Conservation (phyloP, 1,140 invertebrate genomes). For the Rhizoglyphus robini region DNA sequence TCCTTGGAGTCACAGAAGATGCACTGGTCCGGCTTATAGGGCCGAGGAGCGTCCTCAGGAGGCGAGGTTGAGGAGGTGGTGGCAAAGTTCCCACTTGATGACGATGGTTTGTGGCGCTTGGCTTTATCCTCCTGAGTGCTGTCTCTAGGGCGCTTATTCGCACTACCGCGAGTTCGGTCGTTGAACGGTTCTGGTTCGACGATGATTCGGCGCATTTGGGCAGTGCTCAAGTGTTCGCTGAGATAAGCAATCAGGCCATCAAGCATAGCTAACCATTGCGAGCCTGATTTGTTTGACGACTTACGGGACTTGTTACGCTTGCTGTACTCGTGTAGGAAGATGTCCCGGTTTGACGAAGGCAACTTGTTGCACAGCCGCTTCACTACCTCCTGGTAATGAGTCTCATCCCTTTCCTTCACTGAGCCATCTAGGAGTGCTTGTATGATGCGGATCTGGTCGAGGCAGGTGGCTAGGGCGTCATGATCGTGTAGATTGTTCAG, state of each 20-base stretch:
- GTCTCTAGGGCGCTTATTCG: background rate
- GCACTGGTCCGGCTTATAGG: background rate
- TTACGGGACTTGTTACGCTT: background rate
- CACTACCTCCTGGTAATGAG: background rate
- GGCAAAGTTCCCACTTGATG: background rate
- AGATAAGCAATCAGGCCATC: too few species aligned
- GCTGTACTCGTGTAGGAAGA: background rate
- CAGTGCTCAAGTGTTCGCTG: too few species aligned
- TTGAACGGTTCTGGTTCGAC: too few species aligned
- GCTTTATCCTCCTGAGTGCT: background rate
- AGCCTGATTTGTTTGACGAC: background rate
- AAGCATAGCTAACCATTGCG: too few species aligned
- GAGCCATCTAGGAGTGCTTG: background rate
- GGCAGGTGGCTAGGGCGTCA: background rate
- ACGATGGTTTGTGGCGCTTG: background rate
- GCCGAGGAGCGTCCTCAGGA: background rate
- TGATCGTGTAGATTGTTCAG: background rate
- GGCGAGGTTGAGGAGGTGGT: background rate
- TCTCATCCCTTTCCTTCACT: too few species aligned
- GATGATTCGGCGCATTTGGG: too few species aligned
- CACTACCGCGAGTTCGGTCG: background rate
- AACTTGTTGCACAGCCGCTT: background rate
- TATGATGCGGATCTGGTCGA: background rate
- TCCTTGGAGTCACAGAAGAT: background rate
- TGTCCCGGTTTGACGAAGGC: background rate